phyloP scores from a whole-genome alignment of 1,140 invertebrate species.

The Drosophila prosaltans region DNA sequence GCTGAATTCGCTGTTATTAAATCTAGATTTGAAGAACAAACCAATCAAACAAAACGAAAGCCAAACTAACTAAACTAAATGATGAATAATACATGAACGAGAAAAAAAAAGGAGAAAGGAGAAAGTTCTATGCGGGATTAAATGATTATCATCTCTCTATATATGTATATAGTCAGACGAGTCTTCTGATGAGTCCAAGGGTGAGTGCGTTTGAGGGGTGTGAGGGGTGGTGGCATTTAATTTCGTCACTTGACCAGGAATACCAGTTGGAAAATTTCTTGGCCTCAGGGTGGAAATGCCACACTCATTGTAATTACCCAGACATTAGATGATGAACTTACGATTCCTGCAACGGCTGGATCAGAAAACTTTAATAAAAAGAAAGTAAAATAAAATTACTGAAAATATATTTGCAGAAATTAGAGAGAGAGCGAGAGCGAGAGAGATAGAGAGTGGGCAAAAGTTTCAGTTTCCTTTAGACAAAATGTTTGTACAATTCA shows the following conservation, averaged over 20 bases:
- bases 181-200: background rate
- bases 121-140: conserved; percentile 63
- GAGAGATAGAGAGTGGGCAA: background rate
- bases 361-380: too few species aligned
- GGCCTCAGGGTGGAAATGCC: background rate
- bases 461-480: conserved; percentile 1
- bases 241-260: conserved; percentile 13
- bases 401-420: conserved; percentile 52
- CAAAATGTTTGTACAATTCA: conserved; percentile 51
- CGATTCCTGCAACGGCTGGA: too few species aligned
- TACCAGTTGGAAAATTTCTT: background rate
- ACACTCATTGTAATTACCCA: conserved; percentile 40
- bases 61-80: conserved; percentile 43
- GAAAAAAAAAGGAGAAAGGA: background rate
- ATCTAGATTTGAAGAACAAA: conserved; percentile 54
- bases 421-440: background rate
- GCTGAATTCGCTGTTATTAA: conserved; percentile 74
- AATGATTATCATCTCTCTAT: conserved; percentile 64
- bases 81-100: conserved; percentile 76
- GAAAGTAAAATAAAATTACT: conserved; percentile 9
- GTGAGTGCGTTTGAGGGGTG: background rate
- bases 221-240: conserved; percentile 26
- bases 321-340: conserved; percentile 18
- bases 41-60: conserved; percentile 41
- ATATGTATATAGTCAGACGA: conserved; percentile 1